Evolutionary conservation across 2,888 invertebrate species (phyloP), one percentile per base, ranked within the genome.

Genomic region (Temnothorax unifasciatus): DNA sequence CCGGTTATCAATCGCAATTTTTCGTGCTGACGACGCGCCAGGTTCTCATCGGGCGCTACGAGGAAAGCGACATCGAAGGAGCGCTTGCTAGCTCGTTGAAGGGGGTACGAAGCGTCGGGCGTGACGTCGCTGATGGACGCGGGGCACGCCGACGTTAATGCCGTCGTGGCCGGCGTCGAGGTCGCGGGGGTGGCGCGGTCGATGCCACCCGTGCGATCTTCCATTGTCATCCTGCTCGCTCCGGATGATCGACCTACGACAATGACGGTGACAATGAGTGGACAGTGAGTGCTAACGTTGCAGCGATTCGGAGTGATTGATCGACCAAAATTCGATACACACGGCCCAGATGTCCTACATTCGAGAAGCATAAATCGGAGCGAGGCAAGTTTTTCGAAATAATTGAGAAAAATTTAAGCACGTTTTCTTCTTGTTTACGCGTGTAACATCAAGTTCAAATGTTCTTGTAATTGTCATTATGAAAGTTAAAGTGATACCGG

Each of bases 51-150:
- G 1, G 98, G 98, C 94, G 98, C 97, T 96, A 98, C 98, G 41
- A 98, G 95, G 92, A 98, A 98, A 0, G 98, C 98, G 13, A 98
- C 98, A 94, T 98, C 98, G 93, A 98, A 98, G 0, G 98, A 97
- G 21, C 98, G 95, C 92, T 98, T 98, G 50, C 87, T 90, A 38
- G 93, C 90, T 5, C 94, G 92, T 41, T 94, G 94, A 3, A 94
- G 83, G 15, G 95, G 94, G 81, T 94, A 94, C 5, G 94, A 94
- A 2, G 94, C 82, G 74, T 94, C 94, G 18, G 92, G 85, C 9
- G 92, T 91, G 79, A 91, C 89, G 52, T 93, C 88, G 66, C 87
- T 88, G 57, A 91, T 89, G 54, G 92, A 87, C 61, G 92, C 87
- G 63, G 92, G 92, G 74, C 91, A 90, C 41, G 90, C 59, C 57